phyloP scores from a whole-genome alignment of 2,113 vertebrate species.

The Acrocephalus arundinaceus region DNA sequence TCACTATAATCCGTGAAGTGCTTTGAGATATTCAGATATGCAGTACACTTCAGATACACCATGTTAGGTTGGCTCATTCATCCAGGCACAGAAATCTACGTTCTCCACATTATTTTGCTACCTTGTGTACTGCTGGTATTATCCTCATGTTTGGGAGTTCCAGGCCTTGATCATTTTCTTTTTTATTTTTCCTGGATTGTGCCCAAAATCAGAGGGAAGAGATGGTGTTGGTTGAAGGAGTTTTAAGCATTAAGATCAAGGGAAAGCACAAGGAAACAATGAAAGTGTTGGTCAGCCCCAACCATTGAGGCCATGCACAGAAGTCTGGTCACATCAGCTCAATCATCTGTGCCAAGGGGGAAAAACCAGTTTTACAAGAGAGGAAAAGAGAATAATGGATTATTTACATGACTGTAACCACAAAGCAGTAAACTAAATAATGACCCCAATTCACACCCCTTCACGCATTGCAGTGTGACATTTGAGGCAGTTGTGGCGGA shows the following conservation, averaged over 20 bases:
- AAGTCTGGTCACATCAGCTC: not conserved
- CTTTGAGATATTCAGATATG: conserved; percentile 33
- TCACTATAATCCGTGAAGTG: conserved; percentile 33
- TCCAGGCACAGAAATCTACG: not conserved
- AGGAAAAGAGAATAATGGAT: not conserved
- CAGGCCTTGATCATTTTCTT: not conserved
- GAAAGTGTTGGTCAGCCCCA: not conserved
- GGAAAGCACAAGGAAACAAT: not conserved
- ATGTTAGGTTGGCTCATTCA: not conserved
- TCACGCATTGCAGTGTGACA: not conserved
- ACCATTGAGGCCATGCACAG: not conserved
- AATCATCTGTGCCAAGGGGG: too few relatives aligned
- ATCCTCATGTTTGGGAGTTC: not conserved
- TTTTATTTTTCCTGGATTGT: not conserved
- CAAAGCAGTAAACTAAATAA: not conserved
- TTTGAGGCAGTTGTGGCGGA: not conserved
- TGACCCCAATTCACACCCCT: not conserved
- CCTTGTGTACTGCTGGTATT: not conserved
- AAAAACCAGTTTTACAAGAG: not conserved
- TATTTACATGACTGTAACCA: not conserved
- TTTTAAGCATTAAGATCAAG: not conserved
- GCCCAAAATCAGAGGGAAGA: not conserved
- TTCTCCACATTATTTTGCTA: not conserved
- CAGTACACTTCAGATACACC: conserved; percentile 5
- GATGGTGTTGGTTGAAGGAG: not conserved